These are phyloP conservation scores for Drosophila suboccidentalis DNA, from an alignment of 2,888 invertebrate species.

Conservation along the genomic window DNA sequence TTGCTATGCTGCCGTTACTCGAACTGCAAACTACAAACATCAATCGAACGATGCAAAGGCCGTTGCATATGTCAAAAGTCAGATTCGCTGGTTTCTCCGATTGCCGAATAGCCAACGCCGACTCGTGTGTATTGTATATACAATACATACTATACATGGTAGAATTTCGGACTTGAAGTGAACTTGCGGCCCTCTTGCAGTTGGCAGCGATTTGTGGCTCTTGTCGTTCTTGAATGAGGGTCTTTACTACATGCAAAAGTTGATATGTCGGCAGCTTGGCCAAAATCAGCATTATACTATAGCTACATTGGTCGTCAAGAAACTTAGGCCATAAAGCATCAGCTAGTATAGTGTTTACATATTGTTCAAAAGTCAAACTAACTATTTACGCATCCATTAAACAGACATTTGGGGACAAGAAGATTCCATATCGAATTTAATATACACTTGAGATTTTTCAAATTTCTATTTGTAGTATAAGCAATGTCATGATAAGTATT, in stretches of 20 bases:
- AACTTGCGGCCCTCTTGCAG: slow-evolving; percentile 38
- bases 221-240: slow-evolving; percentile 18
- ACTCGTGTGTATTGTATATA: slow-evolving; percentile 4
- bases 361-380: slow-evolving; percentile 57
- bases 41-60: slow-evolving; percentile 72
- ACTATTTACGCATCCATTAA: slow-evolving; percentile 59
- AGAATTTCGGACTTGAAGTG: slow-evolving; percentile 46
- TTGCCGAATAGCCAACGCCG: slow-evolving; percentile 12
- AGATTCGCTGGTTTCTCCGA: slow-evolving; percentile 41
- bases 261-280: slow-evolving; percentile 31
- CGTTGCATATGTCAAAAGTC: slow-evolving; percentile 79
- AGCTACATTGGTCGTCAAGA: slow-evolving; percentile 30
- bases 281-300: slow-evolving; percentile 36
- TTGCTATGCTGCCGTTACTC: slow-evolving; percentile 43
- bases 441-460: slow-evolving; percentile 29
- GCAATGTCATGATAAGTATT: neutral
- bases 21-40: slow-evolving; percentile 46
- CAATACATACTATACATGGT: neutral
- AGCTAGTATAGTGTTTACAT: slow-evolving; percentile 40
- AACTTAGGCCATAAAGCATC: slow-evolving; percentile 49
- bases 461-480: neutral
- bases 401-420: slow-evolving; percentile 22
- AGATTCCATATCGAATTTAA: slow-evolving; percentile 1
- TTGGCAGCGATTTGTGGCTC: slow-evolving; percentile 12
- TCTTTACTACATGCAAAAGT: slow-evolving; percentile 8